These are phyloP conservation scores for Microtus pennsylvanicus DNA, from an alignment of 2,113 vertebrate species.

Conservation along the genomic window DNA sequence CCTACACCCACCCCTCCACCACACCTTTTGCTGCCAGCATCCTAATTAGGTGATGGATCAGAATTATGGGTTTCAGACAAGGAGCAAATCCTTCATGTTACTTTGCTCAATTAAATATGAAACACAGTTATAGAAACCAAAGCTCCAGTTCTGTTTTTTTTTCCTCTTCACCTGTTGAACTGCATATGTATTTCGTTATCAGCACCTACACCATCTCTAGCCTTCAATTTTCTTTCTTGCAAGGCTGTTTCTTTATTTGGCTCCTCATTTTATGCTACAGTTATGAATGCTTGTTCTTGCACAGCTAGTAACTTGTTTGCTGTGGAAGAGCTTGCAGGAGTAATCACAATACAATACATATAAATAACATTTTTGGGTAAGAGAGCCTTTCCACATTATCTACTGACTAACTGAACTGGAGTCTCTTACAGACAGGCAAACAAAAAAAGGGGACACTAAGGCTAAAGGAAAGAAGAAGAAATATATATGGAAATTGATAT, in stretches of 20 bases:
- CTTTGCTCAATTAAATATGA: constrained; percentile 57
- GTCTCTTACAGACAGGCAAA: background rate
- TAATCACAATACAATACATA: background rate
- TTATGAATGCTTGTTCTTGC: background rate
- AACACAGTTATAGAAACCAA: background rate
- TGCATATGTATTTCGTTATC: background rate
- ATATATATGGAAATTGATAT: background rate
- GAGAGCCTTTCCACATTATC: background rate
- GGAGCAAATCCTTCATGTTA: background rate
- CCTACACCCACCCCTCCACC: background rate
- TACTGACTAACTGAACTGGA: background rate
- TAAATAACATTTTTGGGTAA: background rate
- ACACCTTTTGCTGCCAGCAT: background rate
- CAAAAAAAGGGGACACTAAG: background rate
- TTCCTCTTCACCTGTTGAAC: background rate
- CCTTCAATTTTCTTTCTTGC: background rate
- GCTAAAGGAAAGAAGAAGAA: background rate
- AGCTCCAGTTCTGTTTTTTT: background rate
- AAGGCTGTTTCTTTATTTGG: background rate
- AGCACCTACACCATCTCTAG: background rate
- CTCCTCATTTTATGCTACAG: background rate
- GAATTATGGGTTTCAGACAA: constrained; percentile 31
- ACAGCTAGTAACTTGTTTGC: background rate
- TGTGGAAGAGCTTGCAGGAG: background rate
- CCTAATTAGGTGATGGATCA: background rate